phyloP scores from a whole-genome alignment of 2,797 vertebrate species.

The Miichthys miiuy region DNA sequence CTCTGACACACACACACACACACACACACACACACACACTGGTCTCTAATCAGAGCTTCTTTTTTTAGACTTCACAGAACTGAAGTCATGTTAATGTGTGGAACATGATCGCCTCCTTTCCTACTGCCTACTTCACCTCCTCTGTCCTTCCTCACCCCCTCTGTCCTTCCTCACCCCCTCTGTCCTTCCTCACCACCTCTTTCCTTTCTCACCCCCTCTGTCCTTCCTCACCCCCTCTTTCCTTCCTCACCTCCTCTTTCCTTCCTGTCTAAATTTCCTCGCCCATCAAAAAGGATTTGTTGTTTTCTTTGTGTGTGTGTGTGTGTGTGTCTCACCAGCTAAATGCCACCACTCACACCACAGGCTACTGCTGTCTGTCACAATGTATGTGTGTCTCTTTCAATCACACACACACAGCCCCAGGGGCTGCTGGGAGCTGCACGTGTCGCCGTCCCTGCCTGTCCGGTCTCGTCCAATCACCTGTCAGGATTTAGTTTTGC shows the following conservation, averaged over 20 bases:
- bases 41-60: constrained; percentile 48
- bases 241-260: neutral
- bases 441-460: constrained; percentile 27
- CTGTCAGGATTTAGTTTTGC: constrained; percentile 17
- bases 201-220: neutral
- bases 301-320: constrained; percentile 45
- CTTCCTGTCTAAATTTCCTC: neutral
- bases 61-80: constrained; percentile 19
- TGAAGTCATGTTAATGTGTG: constrained; percentile 32
- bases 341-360: constrained; percentile 70
- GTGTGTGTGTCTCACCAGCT: constrained; percentile 53
- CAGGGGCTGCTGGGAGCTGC: constrained; percentile 47
- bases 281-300: constrained; percentile 21
- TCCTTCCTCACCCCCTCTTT: neutral
- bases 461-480: constrained; percentile 59
- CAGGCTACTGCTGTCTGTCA: constrained; percentile 47
- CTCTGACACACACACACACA: constrained; percentile 43
- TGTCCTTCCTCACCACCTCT: no score
- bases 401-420: constrained; percentile 38
- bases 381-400: constrained; percentile 56
- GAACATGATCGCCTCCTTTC: neutral
- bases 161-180: neutral
- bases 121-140: no score
- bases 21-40: constrained; percentile 48
- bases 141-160: neutral